Evolutionary conservation across 2,797 vertebrate genomes (phyloP).

Genomic region (Gila robusta): DNA sequence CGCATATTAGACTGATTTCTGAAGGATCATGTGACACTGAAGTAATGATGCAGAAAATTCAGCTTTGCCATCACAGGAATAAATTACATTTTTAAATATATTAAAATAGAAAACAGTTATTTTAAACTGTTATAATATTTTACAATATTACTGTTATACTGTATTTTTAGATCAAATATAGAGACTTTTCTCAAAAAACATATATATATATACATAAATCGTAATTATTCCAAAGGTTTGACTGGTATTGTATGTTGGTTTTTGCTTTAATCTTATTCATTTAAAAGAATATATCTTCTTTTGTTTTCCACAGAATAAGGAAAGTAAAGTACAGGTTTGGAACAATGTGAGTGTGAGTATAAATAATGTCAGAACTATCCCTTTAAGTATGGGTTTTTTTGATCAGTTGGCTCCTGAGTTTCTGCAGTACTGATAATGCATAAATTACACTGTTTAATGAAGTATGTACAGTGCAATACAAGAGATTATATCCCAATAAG

Average conservation of each 20-base stretch:
- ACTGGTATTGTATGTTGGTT: not conserved
- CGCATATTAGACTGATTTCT: not conserved
- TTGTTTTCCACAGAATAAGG: not conserved
- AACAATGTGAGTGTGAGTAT: not conserved
- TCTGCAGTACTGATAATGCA: not conserved
- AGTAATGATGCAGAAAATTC: not conserved
- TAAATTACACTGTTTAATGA: not conserved
- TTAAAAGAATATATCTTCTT: not conserved
- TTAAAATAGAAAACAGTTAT: not conserved
- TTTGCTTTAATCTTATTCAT: not conserved
- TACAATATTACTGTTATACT: not conserved
- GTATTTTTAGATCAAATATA: not conserved
- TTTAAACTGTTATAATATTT: not conserved
- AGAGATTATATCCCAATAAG: not conserved
- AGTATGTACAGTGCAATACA: not conserved
- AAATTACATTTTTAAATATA: not conserved
- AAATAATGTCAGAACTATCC: not conserved
- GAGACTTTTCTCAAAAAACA: not conserved
- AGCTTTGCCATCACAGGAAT: not conserved
- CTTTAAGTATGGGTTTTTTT: not conserved
- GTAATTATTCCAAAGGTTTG: not conserved
- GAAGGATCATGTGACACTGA: not conserved
- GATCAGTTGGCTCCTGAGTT: not conserved
- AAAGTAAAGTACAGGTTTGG: not conserved
- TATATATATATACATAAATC: too few species aligned